Evolutionary conservation across 2,797 vertebrate species (phyloP).

Genomic region (Megaceryle alcyon): DNA sequence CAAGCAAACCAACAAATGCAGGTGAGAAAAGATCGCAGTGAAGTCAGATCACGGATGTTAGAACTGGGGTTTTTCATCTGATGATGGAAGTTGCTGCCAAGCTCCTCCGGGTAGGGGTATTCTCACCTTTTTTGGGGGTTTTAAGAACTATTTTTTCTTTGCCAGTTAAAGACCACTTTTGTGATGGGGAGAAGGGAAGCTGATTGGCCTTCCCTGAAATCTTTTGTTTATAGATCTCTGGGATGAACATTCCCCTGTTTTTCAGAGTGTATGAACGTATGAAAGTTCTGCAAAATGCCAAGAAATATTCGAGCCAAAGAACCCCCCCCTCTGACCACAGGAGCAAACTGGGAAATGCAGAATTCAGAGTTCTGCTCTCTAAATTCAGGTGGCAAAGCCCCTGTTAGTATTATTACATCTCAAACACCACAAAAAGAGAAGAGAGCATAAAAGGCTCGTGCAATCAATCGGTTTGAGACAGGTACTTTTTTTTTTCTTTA

Average conservation of each 20-base stretch:
- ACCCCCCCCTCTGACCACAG: neutral
- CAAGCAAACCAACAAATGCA: neutral
- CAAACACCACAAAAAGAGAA: neutral
- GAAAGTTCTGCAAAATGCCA: neutral
- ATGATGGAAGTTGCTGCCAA: neutral
- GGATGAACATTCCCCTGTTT: neutral
- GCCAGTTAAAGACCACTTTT: neutral
- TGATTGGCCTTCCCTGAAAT: neutral
- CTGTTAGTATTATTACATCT: neutral
- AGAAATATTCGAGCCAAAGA: neutral
- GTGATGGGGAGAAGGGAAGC: neutral
- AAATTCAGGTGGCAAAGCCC: neutral
- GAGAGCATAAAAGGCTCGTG: neutral
- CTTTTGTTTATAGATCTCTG: neutral
- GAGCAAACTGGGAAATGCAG: neutral
- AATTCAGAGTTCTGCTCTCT: neutral
- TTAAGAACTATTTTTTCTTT: neutral
- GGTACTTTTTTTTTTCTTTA: too few relatives aligned
- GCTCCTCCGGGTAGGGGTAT: neutral
- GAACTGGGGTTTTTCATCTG: neutral
- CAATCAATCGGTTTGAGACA: neutral
- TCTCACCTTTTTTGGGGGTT: neutral
- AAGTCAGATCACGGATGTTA: accelerated
- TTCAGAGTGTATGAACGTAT: neutral
- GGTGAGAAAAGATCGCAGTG: accelerated